A percentile compares a stretch with the other conserved stretches of the same genome.
Conservation (phyloP, 2,888 invertebrate genomes). For the Ischnura elegans region DNA sequence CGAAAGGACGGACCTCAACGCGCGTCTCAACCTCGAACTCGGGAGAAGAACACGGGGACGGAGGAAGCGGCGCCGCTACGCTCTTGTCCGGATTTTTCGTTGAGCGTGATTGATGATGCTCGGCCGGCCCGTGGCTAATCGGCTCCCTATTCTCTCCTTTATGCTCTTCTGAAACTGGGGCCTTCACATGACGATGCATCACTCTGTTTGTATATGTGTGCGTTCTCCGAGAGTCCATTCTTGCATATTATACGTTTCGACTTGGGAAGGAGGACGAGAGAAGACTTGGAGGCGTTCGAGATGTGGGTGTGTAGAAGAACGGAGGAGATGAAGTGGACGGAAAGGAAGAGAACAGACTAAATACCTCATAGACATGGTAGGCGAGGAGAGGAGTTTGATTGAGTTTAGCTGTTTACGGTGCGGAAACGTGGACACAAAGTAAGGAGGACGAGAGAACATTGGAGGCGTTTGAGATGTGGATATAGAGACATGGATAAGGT, state of each 20-base stretch:
- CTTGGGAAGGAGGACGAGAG: too few species aligned
- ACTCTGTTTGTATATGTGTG: conserved; percentile 33
- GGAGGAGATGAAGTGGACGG: too few species aligned
- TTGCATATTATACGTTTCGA: too few species aligned
- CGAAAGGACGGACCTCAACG: background rate
- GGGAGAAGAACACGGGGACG: background rate
- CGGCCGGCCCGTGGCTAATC: conserved; percentile 49
- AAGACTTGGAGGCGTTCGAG: too few species aligned
- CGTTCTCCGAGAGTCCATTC: too few species aligned
- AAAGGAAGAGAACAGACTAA: too few species aligned
- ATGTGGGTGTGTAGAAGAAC: too few species aligned
- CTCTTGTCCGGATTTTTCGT: conserved; percentile 56
- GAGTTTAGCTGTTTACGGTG: background rate
- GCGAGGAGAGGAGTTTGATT: too few species aligned
- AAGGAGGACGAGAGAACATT: too few species aligned
- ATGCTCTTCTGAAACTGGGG: conserved; percentile 43
- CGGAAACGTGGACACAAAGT: too few species aligned
- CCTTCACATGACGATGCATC: conserved; percentile 47
- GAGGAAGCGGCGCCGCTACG: background rate
- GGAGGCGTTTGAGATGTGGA: background rate
- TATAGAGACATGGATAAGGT: background rate
- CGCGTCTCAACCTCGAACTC: background rate
- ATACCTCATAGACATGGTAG: too few species aligned
- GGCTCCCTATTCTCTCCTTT: conserved; percentile 49
- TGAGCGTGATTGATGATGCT: conserved; percentile 56